Percentiles rank a stretch among this genome's conserved stretches.
Conservation (phyloP, 2,888 invertebrate species). For the Andrena flavipes region DNA sequence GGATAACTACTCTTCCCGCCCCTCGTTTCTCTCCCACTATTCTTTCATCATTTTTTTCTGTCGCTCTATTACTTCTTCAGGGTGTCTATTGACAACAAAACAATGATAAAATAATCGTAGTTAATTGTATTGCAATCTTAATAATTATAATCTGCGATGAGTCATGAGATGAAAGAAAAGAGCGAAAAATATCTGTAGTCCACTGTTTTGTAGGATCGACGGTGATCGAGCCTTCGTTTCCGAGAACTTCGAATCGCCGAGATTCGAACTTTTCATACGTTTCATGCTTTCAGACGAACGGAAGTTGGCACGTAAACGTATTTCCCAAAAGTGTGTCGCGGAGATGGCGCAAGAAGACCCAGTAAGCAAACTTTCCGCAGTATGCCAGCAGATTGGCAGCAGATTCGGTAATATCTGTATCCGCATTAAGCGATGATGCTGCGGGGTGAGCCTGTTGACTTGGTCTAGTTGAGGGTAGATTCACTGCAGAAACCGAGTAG, state of each 20-base stretch:
- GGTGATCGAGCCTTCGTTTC: constrained; percentile 23
- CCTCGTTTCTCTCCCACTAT: constrained; percentile 38
- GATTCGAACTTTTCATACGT: constrained; percentile 61
- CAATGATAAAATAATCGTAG: constrained; percentile 6
- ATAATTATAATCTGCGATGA: constrained; percentile 26
- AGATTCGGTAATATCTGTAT: no score
- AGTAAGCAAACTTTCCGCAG: no score
- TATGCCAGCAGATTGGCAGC: no score
- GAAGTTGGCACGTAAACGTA: constrained; percentile 60
- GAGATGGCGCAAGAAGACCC: constrained; percentile 59
- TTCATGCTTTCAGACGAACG: constrained; percentile 64
- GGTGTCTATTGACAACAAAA: constrained; percentile 71
- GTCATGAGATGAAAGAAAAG: background rate
- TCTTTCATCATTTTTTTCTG: constrained; percentile 52
- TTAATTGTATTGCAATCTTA: constrained; percentile 10
- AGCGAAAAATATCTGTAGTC: constrained; percentile 4
- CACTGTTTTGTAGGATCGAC: no score
- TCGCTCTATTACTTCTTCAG: constrained; percentile 64
- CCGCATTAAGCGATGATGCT: no score
- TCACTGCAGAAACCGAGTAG: no score
- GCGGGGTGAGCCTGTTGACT: no score
- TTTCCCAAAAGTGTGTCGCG: constrained; percentile 62
- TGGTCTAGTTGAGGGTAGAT: no score
- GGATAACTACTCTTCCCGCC: constrained; percentile 27
- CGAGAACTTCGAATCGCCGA: constrained; percentile 19